Evolutionary conservation across 2,113 vertebrate species (phyloP).

Genomic region (Caloenas nicobarica): DNA sequence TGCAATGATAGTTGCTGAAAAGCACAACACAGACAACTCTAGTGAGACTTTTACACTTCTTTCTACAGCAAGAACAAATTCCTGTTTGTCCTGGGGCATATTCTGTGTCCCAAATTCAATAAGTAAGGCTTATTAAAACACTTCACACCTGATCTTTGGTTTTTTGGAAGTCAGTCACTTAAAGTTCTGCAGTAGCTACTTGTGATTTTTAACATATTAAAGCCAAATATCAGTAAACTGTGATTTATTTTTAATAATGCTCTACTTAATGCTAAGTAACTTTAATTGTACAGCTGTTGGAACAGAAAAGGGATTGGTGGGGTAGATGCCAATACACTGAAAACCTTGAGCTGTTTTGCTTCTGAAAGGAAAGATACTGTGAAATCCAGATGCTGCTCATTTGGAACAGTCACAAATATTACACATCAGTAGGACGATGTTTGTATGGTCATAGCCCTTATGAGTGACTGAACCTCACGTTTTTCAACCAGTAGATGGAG

Average conservation of each 20-base stretch:
- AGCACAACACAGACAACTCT: neutral
- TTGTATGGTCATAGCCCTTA: neutral
- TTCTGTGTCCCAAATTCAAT: neutral
- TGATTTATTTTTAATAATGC: neutral
- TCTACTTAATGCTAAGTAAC: neutral
- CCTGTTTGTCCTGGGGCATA: neutral
- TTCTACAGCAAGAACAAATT: neutral
- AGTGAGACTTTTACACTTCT: neutral
- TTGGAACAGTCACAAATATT: neutral
- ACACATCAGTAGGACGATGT: neutral
- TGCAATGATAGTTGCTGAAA: neutral
- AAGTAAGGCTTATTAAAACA: neutral
- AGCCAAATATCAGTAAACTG: neutral
- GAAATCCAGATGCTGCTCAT: neutral
- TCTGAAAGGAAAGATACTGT: neutral
- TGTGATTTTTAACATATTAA: neutral
- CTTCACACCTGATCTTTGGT: accelerated
- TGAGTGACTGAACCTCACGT: neutral
- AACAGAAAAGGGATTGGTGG: neutral
- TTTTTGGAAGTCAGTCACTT: neutral
- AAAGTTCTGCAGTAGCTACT: neutral
- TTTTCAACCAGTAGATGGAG: conserved; percentile 33
- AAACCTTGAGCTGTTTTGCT: neutral
- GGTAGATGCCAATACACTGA: neutral
- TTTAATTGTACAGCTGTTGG: neutral